These are phyloP conservation scores for Trichoplusia ni DNA, from an alignment of 1,140 invertebrate genomes.

Conservation along the genomic window DNA sequence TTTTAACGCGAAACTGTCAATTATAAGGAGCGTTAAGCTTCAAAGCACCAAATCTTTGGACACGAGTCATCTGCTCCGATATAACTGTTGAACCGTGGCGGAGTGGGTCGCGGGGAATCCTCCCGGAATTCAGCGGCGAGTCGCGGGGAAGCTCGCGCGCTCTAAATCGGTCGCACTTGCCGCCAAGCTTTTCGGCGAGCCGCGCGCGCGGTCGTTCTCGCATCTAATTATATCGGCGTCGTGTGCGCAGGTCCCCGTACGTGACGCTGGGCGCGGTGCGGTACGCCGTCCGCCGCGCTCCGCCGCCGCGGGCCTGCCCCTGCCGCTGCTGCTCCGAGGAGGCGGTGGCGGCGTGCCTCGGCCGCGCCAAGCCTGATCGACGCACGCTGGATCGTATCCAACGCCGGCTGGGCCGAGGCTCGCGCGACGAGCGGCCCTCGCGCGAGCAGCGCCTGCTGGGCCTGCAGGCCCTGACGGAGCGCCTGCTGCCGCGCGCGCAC, in stretches of 20 bases:
- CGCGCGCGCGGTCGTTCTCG: slow-evolving; percentile 53
- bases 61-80: slow-evolving; percentile 68
- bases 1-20: slow-evolving; percentile 23
- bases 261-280: slow-evolving; percentile 83
- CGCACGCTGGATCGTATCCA: slow-evolving; percentile 89
- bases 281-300: slow-evolving; percentile 82
- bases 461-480: slow-evolving; percentile 88
- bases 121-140: slow-evolving; percentile 73
- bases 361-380: slow-evolving; percentile 75
- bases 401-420: slow-evolving; percentile 87
- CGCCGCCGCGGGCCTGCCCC: slow-evolving; percentile 72
- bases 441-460: slow-evolving; percentile 86
- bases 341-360: slow-evolving; percentile 79
- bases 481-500: slow-evolving; percentile 81
- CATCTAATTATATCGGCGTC: slow-evolving; percentile 59
- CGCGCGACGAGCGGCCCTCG: slow-evolving; percentile 79
- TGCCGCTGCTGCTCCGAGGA: slow-evolving; percentile 79
- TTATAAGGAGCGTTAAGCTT: slow-evolving; percentile 39
- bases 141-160: slow-evolving; percentile 68
- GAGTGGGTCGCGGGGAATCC: slow-evolving; percentile 76
- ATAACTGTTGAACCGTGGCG: slow-evolving; percentile 58
- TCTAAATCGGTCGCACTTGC: slow-evolving; percentile 77
- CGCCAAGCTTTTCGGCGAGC: slow-evolving; percentile 64
- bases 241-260: slow-evolving; percentile 79
- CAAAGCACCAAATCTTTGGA: slow-evolving; percentile 48